These are phyloP conservation scores for Torymus aiolomorphi DNA, from an alignment of 2,888 invertebrate species.

Conservation along the genomic window DNA sequence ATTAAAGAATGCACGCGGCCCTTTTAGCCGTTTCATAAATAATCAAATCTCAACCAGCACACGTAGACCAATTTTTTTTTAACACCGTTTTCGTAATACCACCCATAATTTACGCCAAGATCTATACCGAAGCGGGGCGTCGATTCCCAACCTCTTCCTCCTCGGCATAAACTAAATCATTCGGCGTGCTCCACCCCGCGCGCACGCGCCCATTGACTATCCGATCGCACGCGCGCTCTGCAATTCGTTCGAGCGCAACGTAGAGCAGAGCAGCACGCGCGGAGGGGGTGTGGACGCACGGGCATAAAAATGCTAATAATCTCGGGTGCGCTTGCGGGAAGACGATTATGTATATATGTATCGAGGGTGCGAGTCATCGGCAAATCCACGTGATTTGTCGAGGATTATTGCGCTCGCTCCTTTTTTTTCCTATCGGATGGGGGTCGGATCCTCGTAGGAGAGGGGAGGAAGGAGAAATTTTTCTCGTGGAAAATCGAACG, in stretches of 20 bases:
- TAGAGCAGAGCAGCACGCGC: slow-evolving; percentile 19
- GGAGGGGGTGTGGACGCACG: slow-evolving; percentile 11
- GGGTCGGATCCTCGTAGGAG: background rate
- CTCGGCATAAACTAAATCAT: too few species aligned
- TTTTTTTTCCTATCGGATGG: background rate
- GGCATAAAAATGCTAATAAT: slow-evolving; percentile 57
- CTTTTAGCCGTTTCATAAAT: too few species aligned
- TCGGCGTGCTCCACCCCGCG: too few species aligned
- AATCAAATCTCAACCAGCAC: too few species aligned
- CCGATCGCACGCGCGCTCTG: background rate
- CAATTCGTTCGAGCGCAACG: slow-evolving; percentile 24
- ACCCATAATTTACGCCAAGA: too few species aligned
- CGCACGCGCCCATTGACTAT: too few species aligned
- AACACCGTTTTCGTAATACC: too few species aligned
- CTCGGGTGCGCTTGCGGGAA: slow-evolving; percentile 9
- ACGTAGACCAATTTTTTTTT: too few species aligned
- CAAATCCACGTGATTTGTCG: slow-evolving; percentile 50
- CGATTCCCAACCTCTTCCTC: too few species aligned
- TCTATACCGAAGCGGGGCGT: too few species aligned
- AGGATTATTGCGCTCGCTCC: slow-evolving; percentile 33
- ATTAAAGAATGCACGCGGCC: too few species aligned
- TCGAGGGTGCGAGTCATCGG: slow-evolving; percentile 40
- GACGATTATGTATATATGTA: slow-evolving; percentile 9
- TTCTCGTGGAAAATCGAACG: slow-evolving; percentile 10
- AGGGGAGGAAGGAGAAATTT: slow-evolving; percentile 11